Conservation (phyloP, 1,140 invertebrate species). For the Meteorus sp. region DNA sequence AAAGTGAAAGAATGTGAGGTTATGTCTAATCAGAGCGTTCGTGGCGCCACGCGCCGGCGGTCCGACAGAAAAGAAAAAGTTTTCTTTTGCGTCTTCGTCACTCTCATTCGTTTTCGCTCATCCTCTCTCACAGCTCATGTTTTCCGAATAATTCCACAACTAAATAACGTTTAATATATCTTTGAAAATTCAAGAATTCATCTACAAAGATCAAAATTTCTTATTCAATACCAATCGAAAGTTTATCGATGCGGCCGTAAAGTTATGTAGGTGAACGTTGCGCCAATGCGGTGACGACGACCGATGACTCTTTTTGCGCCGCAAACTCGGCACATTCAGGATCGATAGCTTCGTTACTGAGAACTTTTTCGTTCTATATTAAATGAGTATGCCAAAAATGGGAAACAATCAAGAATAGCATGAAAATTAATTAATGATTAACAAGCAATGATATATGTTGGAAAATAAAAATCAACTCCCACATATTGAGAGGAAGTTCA, state of each 20-base stretch:
- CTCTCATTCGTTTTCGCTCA: neutral
- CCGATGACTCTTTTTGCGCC: constrained; percentile 29
- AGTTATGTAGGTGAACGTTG: constrained; percentile 12
- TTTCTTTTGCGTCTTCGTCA: neutral
- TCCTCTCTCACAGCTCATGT: neutral
- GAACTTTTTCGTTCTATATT: constrained; percentile 9
- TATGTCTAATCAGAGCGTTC: neutral
- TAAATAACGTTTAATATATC: neutral
- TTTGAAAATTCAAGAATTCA: neutral
- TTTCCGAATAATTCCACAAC: neutral
- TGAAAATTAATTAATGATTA: neutral
- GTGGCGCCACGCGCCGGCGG: neutral
- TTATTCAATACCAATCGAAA: neutral
- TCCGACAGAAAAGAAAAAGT: neutral
- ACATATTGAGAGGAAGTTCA: constrained; percentile 1
- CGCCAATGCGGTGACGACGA: constrained; percentile 28
- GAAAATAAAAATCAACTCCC: constrained; percentile 5
- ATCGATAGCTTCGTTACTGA: constrained; percentile 30
- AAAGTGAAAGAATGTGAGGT: no score
- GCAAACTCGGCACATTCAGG: constrained; percentile 24
- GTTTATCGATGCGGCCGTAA: neutral
- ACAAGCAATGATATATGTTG: neutral
- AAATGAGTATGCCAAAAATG: no score
- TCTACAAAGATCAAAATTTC: neutral
- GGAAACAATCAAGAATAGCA: constrained; percentile 12